Base-by-base conservation (phyloP, 2,797 vertebrate genomes). In the Enteromius treurensis region DNA sequence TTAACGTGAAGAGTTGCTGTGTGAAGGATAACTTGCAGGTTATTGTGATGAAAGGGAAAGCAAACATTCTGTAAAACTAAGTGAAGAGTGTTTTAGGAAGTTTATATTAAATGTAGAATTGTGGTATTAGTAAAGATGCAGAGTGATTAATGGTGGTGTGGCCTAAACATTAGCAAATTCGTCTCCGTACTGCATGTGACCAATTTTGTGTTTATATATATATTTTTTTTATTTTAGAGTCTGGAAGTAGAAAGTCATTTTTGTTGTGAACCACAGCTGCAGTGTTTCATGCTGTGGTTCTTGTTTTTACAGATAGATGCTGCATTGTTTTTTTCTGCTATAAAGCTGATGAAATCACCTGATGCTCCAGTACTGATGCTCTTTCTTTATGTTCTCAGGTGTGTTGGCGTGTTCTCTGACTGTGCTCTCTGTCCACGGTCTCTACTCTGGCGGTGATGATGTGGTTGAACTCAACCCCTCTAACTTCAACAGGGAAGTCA, bases 401-500 rank as follows among this genome's bases (percentile, higher is more conserved):
- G 92, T 95, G 77, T 86, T 98, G 92, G 91, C 92, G 89, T 97
- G 94, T 88, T 94, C 95, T 0, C 89, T 97, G 90, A 55, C 82
- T 21, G 90, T 97, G 49, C 91, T 98, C 75, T 91, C 93, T 1
- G 96, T 92, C 79, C 95, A 91, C 0, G 90, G 94, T 62, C 89
- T 99, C 0, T 99, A 99, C 91, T 97, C 97, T 0, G 80, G 96
- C 29, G 92, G 92, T n/a, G 97, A 99, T 83, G 97, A 99, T 91
- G 98, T 99, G 42, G 88, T 99, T 21, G 96, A 97, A 82, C 95
- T 99, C 67, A 98, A 90, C 3, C 91, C 97, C 5, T 94, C 95
- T 70, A 99, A 98, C 92, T 99, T 99, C 93, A 96, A 99, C 93
- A 93, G 80, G 70, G 97, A 99, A 91, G 98, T 99, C 86, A 91